Evolutionary conservation across 2,797 vertebrate genomes (phyloP).

Genomic region (Thunnus albacares): DNA sequence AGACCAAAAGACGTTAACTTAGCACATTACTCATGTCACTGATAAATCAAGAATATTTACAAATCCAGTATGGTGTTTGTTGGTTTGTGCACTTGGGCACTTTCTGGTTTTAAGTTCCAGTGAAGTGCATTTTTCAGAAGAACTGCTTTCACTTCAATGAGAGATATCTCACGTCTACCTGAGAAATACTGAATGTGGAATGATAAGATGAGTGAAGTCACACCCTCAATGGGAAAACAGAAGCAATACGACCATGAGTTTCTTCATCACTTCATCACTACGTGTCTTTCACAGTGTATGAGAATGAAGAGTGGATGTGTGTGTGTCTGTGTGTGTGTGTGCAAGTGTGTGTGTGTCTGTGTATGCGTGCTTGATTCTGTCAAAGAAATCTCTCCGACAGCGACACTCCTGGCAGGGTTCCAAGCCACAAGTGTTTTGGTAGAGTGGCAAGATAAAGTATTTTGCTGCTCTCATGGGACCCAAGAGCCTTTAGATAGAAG

Average conservation of each 20-base stretch:
- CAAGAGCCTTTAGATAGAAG: conserved; percentile 32
- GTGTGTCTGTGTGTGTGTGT: conserved; percentile 6
- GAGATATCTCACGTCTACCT: background rate
- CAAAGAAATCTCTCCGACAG: conserved; percentile 35
- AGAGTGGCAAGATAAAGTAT: conserved; percentile 53
- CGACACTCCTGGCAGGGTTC: conserved; percentile 39
- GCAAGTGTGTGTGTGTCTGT: conserved; percentile 20
- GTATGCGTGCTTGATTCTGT: conserved; percentile 19
- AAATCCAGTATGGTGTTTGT: background rate
- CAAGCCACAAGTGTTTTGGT: conserved; percentile 59
- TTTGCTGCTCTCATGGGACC: conserved; percentile 40
- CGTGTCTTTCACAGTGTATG: conserved; percentile 2
- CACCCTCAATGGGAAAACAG: background rate
- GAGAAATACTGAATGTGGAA: background rate
- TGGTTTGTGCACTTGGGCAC: background rate
- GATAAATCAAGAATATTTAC: background rate
- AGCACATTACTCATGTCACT: background rate
- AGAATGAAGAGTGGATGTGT: conserved; percentile 16
- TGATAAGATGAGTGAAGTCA: background rate
- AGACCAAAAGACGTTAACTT: background rate
- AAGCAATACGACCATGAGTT: conserved; percentile 8
- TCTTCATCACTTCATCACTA: conserved; percentile 1
- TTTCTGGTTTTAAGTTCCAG: background rate
- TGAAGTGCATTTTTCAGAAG: background rate
- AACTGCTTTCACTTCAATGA: background rate